Evolutionary conservation across 2,797 vertebrate genomes (phyloP).

Genomic region (Psittacula derbiana): DNA sequence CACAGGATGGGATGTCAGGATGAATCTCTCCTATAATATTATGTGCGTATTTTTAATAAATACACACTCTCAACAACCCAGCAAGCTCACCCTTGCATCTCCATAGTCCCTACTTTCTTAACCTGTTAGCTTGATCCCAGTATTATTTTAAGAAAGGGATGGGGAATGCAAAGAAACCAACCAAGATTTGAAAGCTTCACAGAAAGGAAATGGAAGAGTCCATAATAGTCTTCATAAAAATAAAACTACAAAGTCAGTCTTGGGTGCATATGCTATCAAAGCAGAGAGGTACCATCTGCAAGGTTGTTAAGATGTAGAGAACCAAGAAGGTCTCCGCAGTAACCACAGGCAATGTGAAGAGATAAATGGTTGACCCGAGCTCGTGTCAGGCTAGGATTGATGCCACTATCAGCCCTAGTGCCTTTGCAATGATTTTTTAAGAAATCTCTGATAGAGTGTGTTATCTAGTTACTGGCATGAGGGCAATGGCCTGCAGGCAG

Average conservation of each 20-base stretch:
- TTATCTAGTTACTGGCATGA: slow-evolving; percentile 99
- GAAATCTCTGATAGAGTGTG: slow-evolving; percentile 99
- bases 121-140: not conserved
- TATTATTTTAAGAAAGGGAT: not conserved
- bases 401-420: slow-evolving; percentile 98
- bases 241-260: slow-evolving; percentile 1
- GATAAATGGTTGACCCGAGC: slow-evolving; percentile 99
- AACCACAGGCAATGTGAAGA: slow-evolving; percentile 95
- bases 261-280: slow-evolving; percentile 73
- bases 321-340: slow-evolving; percentile 89
- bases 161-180: not conserved
- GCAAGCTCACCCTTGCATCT: not conserved
- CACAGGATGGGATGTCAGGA: not conserved
- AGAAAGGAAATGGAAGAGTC: not conserved
- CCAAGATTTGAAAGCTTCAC: not conserved
- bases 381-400: slow-evolving; percentile 98
- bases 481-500: slow-evolving; percentile 91
- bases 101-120: not conserved
- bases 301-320: slow-evolving; percentile 89
- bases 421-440: slow-evolving; percentile 98
- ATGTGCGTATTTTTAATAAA: not conserved
- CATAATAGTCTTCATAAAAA: not conserved
- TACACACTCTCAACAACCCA: not conserved
- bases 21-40: not conserved
- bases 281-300: slow-evolving; percentile 83